Conservation (phyloP, 2,888 invertebrate genomes). For the Nephrocerus scutellatus region DNA sequence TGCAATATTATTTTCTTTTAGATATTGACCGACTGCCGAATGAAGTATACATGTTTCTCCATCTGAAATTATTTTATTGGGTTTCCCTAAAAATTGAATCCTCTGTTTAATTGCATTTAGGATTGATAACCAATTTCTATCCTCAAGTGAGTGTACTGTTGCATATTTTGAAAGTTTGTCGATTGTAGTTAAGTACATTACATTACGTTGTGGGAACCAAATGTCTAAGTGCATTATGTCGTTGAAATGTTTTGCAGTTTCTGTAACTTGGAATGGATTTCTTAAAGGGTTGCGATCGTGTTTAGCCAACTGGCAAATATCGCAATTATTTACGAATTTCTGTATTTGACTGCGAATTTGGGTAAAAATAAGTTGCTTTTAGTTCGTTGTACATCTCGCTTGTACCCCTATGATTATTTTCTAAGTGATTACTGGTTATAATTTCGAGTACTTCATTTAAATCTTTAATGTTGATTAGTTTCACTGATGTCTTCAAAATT, state of each 20-base stretch:
- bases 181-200: slow-evolving; percentile 10
- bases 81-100: slow-evolving; percentile 10
- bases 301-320: slow-evolving; percentile 21
- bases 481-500: no score
- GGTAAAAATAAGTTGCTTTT: slow-evolving; percentile 14
- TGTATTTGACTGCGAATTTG: slow-evolving; percentile 15
- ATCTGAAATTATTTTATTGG: slow-evolving; percentile 11
- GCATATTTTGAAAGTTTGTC: slow-evolving; percentile 12
- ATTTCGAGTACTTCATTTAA: slow-evolving; percentile 3
- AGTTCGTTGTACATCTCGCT: slow-evolving; percentile 5
- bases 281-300: slow-evolving; percentile 22
- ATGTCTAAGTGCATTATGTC: slow-evolving; percentile 21
- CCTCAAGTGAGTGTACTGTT: slow-evolving; percentile 5
- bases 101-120: slow-evolving; percentile 9
- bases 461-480: not conserved
- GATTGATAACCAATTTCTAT: slow-evolving; percentile 6
- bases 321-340: slow-evolving; percentile 17
- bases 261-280: slow-evolving; percentile 19
- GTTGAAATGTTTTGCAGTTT: slow-evolving; percentile 21
- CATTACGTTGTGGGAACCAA: slow-evolving; percentile 3
- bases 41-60: slow-evolving; percentile 6
- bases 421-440: slow-evolving; percentile 18
- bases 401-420: slow-evolving; percentile 10
- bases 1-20: slow-evolving; percentile 10
- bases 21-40: slow-evolving; percentile 5